Conservation (phyloP, 2,113 vertebrate genomes). For the Eira barbara region DNA sequence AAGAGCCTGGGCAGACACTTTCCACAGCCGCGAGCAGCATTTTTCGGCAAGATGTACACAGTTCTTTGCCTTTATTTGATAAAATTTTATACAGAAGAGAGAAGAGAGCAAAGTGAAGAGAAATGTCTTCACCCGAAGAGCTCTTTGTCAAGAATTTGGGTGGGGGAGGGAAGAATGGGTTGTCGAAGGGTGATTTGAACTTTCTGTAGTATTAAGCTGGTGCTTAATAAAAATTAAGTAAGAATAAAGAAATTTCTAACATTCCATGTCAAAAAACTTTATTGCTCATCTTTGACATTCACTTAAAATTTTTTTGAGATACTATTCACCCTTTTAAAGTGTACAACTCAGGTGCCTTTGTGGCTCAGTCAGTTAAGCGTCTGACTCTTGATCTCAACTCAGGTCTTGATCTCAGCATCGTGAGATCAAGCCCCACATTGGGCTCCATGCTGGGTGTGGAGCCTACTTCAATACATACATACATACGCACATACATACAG, state of each 20-base stretch:
- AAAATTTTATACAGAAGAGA: slow-evolving; percentile 78
- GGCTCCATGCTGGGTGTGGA: background rate
- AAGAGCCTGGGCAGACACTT: background rate
- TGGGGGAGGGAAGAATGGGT: background rate
- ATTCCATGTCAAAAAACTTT: slow-evolving; percentile 54
- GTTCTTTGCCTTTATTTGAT: slow-evolving; percentile 75
- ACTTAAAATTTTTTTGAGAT: background rate
- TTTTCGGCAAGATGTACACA: slow-evolving; percentile 62
- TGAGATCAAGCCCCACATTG: background rate
- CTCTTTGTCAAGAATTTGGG: background rate
- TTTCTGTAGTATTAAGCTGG: slow-evolving; percentile 80
- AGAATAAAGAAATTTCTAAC: slow-evolving; percentile 74
- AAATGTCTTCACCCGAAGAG: slow-evolving; percentile 50
- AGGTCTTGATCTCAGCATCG: background rate
- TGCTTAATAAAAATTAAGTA: slow-evolving; percentile 79
- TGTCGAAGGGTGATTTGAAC: slow-evolving; percentile 51
- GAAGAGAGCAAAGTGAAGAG: background rate
- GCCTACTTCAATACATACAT: background rate
- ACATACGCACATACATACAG: background rate
- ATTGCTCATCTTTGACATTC: slow-evolving; percentile 28
- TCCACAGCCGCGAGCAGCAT: background rate
- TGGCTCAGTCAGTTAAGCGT: background rate
- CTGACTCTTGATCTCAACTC: too few species aligned
- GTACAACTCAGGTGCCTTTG: background rate
- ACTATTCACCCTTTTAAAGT: background rate